Evolutionary conservation across 1,140 invertebrate species (phyloP), one percentile per base, ranked within the genome.

Genomic region (Drosophila burlai): DNA sequence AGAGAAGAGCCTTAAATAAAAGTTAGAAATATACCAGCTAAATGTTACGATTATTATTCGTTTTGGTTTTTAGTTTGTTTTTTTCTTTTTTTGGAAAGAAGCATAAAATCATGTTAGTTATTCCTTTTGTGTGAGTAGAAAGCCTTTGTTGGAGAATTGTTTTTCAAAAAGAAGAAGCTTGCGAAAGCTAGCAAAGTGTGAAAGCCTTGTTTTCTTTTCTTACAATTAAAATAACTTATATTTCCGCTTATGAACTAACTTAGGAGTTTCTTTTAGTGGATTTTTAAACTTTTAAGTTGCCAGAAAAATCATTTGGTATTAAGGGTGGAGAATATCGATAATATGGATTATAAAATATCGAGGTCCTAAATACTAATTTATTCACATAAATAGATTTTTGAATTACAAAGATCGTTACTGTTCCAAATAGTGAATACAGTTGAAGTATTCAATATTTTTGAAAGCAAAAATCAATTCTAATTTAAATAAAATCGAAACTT

Each of bases 141-240:
- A 73, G 68, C 67, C 67, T 38, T 68, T 24, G 64, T 69, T 57
- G 47, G 68, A 69, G 10, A 69, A 24, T 49, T 34, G 38, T 60
- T 50, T 72, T 50, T 60, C 15, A 36, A 36, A 55, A 26, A 46
- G 24, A 73, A 72, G n/a, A 58, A 67, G 64, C 69, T 73, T 73
- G 68, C 67, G 15, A 73, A 73, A 73, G 69, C 69, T 38, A 73
- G 69, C 69, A 73, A 52, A 67, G 67, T 79, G 46, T 68, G 24
- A 57, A 71, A 61, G 49, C 49, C 40, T 54, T 59, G 57, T 72
- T 55, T 34, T 65, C 18, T 16, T 42, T 65, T 71, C 67, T 71
- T 71, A 71, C 8, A 18, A 9, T 49, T 49, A 40, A 34, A 29
- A 18, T 31, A 68, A 47, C 49, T 46, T 46, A 54, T 40, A 6